Evolutionary conservation across 2,113 vertebrate genomes (phyloP).

Genomic region (Pleuronectes platessa): DNA sequence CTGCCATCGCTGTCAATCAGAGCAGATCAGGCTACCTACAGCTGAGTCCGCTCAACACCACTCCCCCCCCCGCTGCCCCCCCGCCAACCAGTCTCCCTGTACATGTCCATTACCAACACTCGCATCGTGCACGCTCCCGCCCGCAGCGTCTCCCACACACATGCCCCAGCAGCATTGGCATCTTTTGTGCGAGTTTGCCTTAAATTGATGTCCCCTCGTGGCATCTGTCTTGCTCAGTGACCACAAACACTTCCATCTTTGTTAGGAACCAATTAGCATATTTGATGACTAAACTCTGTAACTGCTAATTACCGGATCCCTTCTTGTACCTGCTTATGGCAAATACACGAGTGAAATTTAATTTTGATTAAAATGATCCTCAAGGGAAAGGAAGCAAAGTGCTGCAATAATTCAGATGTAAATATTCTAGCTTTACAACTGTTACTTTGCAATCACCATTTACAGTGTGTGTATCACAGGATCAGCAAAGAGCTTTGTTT

Average conservation of each 20-base stretch:
- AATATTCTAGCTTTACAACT: constrained; percentile 7
- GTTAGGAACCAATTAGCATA: constrained; percentile 18
- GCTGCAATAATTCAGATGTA: constrained; percentile 28
- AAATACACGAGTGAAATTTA: constrained; percentile 50
- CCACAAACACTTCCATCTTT: constrained; percentile 13
- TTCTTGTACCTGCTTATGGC: constrained; percentile 37
- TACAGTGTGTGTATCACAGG: neutral
- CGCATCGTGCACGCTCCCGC: neutral
- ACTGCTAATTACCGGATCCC: constrained; percentile 47
- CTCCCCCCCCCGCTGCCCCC: constrained; percentile 15
- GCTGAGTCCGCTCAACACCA: constrained; percentile 62
- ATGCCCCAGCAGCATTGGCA: no score
- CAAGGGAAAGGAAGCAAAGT: constrained; percentile 32
- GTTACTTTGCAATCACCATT: constrained; percentile 6
- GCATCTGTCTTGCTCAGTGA: constrained; percentile 1
- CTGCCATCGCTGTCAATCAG: constrained; percentile 83
- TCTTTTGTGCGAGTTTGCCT: neutral
- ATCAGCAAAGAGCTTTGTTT: neutral
- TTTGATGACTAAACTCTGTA: constrained; percentile 48
- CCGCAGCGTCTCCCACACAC: neutral
- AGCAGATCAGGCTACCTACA: constrained; percentile 77
- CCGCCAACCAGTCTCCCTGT: constrained; percentile 15
- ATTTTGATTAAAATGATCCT: constrained; percentile 45
- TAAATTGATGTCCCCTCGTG: neutral
- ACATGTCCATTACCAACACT: neutral